phyloP scores from a whole-genome alignment of 2,797 vertebrate genomes.

The Cossypha dichroa region DNA sequence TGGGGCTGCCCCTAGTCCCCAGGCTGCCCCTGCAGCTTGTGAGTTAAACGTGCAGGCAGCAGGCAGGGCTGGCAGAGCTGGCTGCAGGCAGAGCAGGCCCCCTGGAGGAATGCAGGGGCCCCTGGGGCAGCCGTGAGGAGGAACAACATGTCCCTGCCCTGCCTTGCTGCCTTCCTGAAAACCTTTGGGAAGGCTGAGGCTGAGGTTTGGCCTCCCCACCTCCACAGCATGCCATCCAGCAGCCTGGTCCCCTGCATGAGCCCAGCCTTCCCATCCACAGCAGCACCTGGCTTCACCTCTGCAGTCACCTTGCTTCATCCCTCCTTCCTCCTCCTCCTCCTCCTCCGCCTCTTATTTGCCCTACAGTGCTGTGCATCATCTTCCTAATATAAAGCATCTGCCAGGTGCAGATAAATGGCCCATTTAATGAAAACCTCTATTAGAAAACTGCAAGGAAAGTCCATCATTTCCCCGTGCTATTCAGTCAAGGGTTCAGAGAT shows the following conservation, averaged over 20 bases:
- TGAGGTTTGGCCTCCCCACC: not conserved
- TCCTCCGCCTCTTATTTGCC: not conserved
- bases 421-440: not conserved
- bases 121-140: not conserved
- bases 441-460: not conserved
- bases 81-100: not conserved
- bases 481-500: not conserved
- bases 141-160: not conserved
- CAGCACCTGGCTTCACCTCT: not conserved
- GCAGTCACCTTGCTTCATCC: not conserved
- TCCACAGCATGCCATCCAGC: rapidly evolving
- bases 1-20: not conserved
- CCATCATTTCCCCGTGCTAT: rapidly evolving
- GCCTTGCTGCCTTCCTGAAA: not conserved
- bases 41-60: not conserved
- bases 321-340: not conserved
- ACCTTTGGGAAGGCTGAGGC: not conserved
- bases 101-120: not conserved
- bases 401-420: not conserved
- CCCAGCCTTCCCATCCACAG: not conserved
- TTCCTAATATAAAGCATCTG: not conserved
- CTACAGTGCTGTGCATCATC: not conserved
- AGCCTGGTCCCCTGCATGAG: rapidly evolving
- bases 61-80: not conserved
- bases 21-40: not conserved